These are phyloP conservation scores for Prionace glauca DNA, from an alignment of 2,797 vertebrate species.

Conservation along the genomic window DNA sequence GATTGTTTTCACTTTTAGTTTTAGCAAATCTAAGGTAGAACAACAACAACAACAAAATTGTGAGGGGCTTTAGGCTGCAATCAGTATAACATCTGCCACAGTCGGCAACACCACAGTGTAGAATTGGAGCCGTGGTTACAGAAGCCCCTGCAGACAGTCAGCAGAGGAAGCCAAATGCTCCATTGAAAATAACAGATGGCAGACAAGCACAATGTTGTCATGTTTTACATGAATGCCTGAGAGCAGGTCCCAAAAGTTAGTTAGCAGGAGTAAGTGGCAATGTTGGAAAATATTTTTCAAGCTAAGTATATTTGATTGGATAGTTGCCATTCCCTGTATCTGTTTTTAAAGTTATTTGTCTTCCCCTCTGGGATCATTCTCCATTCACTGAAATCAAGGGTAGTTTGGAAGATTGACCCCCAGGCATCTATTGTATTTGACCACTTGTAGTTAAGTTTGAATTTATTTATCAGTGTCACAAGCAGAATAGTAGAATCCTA, in stretches of 20 bases:
- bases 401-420: background rate
- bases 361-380: background rate
- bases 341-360: background rate
- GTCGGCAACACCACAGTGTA: background rate
- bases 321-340: background rate
- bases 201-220: background rate
- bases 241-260: background rate
- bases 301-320: background rate
- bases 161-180: background rate
- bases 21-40: background rate
- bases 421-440: background rate
- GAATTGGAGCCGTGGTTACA: background rate
- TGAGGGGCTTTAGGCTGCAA: background rate
- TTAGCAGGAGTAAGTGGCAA: background rate
- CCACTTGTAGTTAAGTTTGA: background rate
- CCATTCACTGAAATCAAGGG: background rate
- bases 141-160: background rate
- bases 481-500: no score
- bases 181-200: background rate
- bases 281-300: background rate
- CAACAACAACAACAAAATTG: background rate
- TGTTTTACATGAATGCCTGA: background rate
- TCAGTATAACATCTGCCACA: background rate
- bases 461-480: no score
- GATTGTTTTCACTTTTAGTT: background rate